Evolutionary conservation across 2,797 vertebrate genomes (phyloP), one percentile per base, ranked within the genome.

Genomic region (Sebastes hubbsi): DNA sequence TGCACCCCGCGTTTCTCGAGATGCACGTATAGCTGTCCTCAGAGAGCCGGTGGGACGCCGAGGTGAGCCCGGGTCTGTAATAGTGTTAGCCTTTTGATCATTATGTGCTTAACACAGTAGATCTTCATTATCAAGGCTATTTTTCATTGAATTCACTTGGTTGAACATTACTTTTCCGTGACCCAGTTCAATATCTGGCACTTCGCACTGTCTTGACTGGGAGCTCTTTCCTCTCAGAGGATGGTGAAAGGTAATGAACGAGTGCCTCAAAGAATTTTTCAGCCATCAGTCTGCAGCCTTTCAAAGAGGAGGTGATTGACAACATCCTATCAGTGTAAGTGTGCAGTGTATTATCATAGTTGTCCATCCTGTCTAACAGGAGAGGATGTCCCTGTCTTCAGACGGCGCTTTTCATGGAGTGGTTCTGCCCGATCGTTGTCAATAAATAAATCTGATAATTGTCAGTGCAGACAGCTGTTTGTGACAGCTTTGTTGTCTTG

Each of bases 401-500:
- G 87, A 90, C 85, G 89, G 82, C 88, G 92, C 88, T 92, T 95
- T 92, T 95, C 93, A 94, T 92, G 82, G 84, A 88, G 91, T 86
- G 92, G 92, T 94, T 95, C 94, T 93, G 93, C 94, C 95, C 92
- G 94, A 95, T 95, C 94, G 95, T 94, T 95, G 95, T 95, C 95
- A 96, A 95, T 95, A 96, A 95, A 96, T 95, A 95, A 96, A 96
- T 96, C 94, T 94, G 94, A 96, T 96, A 93, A 96, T 96, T 97
- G 97, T 89, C 95, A 95, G 96, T 92, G 96, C 94, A 96, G 97
- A 98, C 97, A 98, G 97, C 98, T 99, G 97, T 97, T 97, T 97
- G 96, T 99, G 98, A 99, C 98, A 99, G 97, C 96, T 97, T 96
- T 96, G 94, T 95, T 96, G 95, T 96, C 96, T 97, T 97, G 96